Evolutionary conservation across 2,888 invertebrate species (phyloP).

Genomic region (Linyphia triangularis): DNA sequence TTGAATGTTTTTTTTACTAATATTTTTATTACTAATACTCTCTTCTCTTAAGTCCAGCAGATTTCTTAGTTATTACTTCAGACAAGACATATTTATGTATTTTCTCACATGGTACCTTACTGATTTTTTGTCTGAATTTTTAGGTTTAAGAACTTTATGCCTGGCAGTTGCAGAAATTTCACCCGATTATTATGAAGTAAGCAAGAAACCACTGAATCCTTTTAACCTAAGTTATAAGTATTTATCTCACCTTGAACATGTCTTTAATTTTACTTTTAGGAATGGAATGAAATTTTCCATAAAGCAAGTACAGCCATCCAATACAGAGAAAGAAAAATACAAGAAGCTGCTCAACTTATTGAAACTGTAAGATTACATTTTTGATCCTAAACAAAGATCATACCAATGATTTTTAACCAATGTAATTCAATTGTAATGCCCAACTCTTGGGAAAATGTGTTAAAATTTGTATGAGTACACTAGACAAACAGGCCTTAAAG

Average conservation of each 20-base stretch:
- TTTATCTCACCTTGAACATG: background rate
- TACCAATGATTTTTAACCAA: background rate
- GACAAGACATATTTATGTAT: too few species aligned
- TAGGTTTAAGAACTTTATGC: slow-evolving; percentile 91
- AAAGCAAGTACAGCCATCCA: slow-evolving; percentile 90
- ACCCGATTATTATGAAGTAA: slow-evolving; percentile 86
- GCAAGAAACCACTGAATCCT: background rate
- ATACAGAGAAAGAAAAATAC: slow-evolving; percentile 92
- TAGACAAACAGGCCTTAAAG: too few species aligned
- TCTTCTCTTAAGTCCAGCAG: background rate
- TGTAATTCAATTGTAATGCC: too few species aligned
- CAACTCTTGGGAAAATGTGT: too few species aligned
- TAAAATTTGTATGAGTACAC: too few species aligned
- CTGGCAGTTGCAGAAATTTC: slow-evolving; percentile 92
- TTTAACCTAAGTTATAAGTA: background rate
- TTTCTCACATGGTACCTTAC: too few species aligned
- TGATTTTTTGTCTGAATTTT: background rate
- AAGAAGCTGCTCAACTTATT: slow-evolving; percentile 94
- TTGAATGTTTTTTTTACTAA: background rate
- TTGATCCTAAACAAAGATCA: too few species aligned
- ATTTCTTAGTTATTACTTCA: too few species aligned
- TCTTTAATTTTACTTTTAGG: slow-evolving; percentile 80
- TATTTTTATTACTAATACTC: background rate
- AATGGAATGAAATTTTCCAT: slow-evolving; percentile 92
- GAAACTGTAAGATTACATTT: slow-evolving; percentile 84